These are phyloP conservation scores for Eulemur rubriventer DNA, from an alignment of 2,797 vertebrate genomes.

Conservation along the genomic window DNA sequence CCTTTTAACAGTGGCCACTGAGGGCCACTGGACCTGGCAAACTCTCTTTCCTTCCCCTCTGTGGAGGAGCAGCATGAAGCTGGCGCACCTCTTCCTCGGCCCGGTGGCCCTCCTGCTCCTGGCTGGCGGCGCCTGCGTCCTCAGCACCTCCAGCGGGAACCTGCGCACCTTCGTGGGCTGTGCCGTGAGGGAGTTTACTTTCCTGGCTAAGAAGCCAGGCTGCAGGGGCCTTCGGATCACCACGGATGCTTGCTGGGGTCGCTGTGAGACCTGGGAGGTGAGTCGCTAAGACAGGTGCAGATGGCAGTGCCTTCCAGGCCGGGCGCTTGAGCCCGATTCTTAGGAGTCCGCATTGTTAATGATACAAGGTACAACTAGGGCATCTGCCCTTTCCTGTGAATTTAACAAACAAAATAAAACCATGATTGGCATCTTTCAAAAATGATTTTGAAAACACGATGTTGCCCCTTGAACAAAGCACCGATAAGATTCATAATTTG, in stretches of 20 bases:
- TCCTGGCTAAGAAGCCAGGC: conserved; percentile 93
- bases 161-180: conserved; percentile 93
- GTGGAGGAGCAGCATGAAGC: conserved; percentile 78
- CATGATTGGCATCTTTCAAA: background rate
- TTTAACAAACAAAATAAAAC: background rate
- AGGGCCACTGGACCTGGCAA: background rate
- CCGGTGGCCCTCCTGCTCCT: conserved; percentile 70
- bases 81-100: background rate
- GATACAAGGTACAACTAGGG: background rate
- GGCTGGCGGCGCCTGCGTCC: accelerated
- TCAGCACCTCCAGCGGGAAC: conserved; percentile 79
- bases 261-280: conserved; percentile 98
- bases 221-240: conserved; percentile 92
- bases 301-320: background rate
- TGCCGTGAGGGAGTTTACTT: conserved; percentile 94
- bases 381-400: background rate
- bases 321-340: background rate
- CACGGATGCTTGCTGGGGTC: conserved; percentile 97
- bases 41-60: background rate
- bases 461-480: background rate
- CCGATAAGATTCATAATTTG: background rate
- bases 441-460: background rate
- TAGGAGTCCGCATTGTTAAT: background rate
- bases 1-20: background rate
- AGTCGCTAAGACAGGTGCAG: conserved; percentile 64